A percentile compares a stretch with the other conserved stretches of the same genome.
phyloP scores from a whole-genome alignment of 2,888 invertebrate genomes.

The Drosophila algonquin region DNA sequence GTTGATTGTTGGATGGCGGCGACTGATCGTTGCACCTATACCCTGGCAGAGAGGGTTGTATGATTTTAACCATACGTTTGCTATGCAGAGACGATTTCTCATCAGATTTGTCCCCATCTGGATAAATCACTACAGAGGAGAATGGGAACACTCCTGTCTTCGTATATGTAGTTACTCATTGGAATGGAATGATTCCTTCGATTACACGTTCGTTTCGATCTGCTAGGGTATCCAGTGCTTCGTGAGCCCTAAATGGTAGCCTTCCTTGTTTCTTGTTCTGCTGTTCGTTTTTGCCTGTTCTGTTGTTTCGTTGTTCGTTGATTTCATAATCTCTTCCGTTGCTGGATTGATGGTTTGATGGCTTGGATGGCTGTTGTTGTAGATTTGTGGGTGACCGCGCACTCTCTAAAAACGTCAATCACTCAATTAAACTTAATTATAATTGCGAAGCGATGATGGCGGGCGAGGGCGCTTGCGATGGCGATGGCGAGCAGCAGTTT shows the following conservation, averaged over 20 bases:
- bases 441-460: slow-evolving; percentile 81
- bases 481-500: slow-evolving; percentile 48
- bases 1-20: neutral
- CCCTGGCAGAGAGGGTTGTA: neutral
- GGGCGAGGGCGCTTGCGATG: slow-evolving; percentile 55
- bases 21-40: neutral
- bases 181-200: too few species aligned
- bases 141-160: too few species aligned
- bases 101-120: too few species aligned
- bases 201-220: too few species aligned
- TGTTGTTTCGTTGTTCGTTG: slow-evolving; percentile 49
- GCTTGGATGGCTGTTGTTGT: slow-evolving; percentile 47
- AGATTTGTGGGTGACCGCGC: slow-evolving; percentile 77
- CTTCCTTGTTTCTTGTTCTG: slow-evolving; percentile 16
- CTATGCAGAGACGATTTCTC: too few species aligned
- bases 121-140: too few species aligned
- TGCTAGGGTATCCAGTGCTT: too few species aligned
- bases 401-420: slow-evolving; percentile 83
- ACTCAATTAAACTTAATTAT: slow-evolving; percentile 84
- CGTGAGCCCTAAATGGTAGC: too few species aligned
- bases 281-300: slow-evolving; percentile 19
- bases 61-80: too few species aligned
- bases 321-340: slow-evolving; percentile 75
- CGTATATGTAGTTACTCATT: too few species aligned
- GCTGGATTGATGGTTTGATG: slow-evolving; percentile 36